Evolutionary conservation across 1,140 invertebrate genomes (phyloP).

Genomic region (Megalonaias nervosa): DNA sequence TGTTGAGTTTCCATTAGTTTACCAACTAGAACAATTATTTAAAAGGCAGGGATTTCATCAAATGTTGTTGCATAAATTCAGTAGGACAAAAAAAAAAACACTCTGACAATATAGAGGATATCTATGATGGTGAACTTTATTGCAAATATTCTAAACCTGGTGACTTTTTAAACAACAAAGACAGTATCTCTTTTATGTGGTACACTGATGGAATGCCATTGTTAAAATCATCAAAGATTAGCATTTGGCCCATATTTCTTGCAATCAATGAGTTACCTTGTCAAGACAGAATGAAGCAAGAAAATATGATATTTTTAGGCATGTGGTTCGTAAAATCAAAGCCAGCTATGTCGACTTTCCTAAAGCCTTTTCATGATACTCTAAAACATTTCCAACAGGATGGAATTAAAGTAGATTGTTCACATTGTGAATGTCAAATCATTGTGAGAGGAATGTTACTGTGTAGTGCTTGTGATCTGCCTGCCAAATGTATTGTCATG

Average conservation of each 20-base stretch:
- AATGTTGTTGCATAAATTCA: slow-evolving; percentile 2
- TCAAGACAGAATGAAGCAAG: slow-evolving; percentile 5
- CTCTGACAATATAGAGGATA: slow-evolving; percentile 11
- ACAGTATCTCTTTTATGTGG: slow-evolving; percentile 25
- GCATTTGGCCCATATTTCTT: slow-evolving; percentile 23
- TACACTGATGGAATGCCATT: slow-evolving; percentile 26
- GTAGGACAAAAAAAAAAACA: not conserved
- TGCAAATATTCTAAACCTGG: slow-evolving; percentile 4
- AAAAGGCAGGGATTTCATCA: slow-evolving; percentile 6
- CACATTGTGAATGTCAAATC: too few relatives aligned
- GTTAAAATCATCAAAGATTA: slow-evolving; percentile 29
- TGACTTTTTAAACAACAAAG: slow-evolving; percentile 2
- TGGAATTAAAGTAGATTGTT: too few relatives aligned
- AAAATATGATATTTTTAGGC: slow-evolving; percentile 5
- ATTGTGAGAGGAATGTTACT: too few relatives aligned
- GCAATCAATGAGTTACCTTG: slow-evolving; percentile 21
- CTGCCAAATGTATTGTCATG: too few relatives aligned
- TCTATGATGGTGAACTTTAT: slow-evolving; percentile 25
- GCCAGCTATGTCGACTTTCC: slow-evolving; percentile 17
- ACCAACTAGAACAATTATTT: slow-evolving; percentile 18
- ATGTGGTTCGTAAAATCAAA: slow-evolving; percentile 16
- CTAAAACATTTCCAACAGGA: too few relatives aligned
- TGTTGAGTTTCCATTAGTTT: slow-evolving; percentile 19
- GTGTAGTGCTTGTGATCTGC: too few relatives aligned
- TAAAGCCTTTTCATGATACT: not conserved